phyloP scores from a whole-genome alignment of 2,113 vertebrate species.

The Haplochromis vanheusdeni region DNA sequence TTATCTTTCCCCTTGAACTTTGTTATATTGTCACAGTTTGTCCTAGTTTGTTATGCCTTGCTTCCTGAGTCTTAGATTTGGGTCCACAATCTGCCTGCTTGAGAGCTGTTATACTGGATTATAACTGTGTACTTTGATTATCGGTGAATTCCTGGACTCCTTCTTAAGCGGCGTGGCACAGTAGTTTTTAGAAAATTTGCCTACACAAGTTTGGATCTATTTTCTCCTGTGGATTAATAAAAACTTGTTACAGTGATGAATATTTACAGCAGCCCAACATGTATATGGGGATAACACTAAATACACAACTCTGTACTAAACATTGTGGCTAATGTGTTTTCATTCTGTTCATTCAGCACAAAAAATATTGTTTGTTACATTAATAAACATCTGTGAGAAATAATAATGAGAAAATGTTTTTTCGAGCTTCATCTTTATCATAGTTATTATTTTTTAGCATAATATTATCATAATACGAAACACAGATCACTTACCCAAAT shows the following conservation, averaged over 20 bases:
- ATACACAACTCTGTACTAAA: neutral
- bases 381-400: neutral
- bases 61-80: neutral
- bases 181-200: neutral
- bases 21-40: neutral
- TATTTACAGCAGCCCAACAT: neutral
- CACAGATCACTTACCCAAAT: constrained; percentile 80
- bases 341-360: neutral
- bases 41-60: neutral
- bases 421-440: neutral
- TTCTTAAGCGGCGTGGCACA: neutral
- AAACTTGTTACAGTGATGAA: neutral
- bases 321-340: neutral
- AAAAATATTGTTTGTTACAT: neutral
- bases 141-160: neutral
- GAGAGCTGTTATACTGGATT: accelerated
- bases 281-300: neutral
- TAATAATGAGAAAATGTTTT: neutral
- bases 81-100: neutral
- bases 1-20: neutral
- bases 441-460: neutral
- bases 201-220: neutral
- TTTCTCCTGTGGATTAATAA: neutral
- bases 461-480: neutral
- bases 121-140: neutral